A percentile compares a stretch with the other conserved stretches of the same genome.
Evolutionary conservation across 2,113 vertebrate species (phyloP).

Genomic region (Scophthalmus maximus): DNA sequence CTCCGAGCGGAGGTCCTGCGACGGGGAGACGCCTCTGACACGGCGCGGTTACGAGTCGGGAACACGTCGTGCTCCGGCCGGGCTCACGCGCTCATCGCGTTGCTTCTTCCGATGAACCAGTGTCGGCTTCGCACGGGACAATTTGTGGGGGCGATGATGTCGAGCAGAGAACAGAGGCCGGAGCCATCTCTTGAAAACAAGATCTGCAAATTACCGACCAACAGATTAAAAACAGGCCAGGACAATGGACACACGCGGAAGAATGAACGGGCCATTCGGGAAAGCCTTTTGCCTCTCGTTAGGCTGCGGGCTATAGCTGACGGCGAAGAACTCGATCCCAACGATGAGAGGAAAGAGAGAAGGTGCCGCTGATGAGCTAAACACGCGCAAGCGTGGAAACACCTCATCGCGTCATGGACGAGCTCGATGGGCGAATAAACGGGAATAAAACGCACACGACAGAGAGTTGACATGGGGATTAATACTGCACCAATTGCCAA

Average conservation of each 20-base stretch:
- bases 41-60: conserved; percentile 15
- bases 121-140: conserved; percentile 45
- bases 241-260: conserved; percentile 9
- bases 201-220: too few relatives aligned
- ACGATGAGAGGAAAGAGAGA: conserved; percentile 11
- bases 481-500: conserved; percentile 51
- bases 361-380: conserved; percentile 39
- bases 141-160: conserved; percentile 22
- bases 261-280: conserved; percentile 32
- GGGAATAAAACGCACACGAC: conserved; percentile 48
- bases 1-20: conserved; percentile 45
- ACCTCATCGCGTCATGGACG: conserved; percentile 21
- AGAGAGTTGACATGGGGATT: conserved; percentile 19
- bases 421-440: conserved; percentile 24
- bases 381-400: conserved; percentile 46
- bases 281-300: conserved; percentile 41
- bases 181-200: conserved; percentile 52
- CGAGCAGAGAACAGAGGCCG: conserved; percentile 65
- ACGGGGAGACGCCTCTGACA: conserved; percentile 36
- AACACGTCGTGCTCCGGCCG: conserved; percentile 32
- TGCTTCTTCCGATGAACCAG: conserved; percentile 27
- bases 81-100: conserved; percentile 46
- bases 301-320: conserved; percentile 4
- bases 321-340: conserved; percentile 27
- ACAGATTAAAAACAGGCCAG: conserved; percentile 25